Conservation (phyloP, 1,140 invertebrate genomes). For the Chironomus striatipennis region DNA sequence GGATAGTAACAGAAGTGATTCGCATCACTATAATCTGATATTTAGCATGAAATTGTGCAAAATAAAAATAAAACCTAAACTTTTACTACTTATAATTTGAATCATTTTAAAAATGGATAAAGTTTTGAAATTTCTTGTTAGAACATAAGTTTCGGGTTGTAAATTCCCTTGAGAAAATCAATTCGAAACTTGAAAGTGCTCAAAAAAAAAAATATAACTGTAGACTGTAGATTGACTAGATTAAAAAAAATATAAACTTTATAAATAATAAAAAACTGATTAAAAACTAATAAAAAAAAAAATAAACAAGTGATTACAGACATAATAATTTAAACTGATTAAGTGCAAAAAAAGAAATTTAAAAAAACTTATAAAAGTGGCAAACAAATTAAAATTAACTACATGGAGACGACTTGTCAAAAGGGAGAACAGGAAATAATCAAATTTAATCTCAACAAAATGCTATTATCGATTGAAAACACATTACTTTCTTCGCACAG, state of each 20-base stretch:
- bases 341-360: not conserved
- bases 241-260: not conserved
- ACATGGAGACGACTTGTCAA: not conserved
- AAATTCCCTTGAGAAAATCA: not conserved
- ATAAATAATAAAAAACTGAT: not conserved
- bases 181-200: too few species aligned
- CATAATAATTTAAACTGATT: too few species aligned
- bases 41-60: not conserved
- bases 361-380: conserved; percentile 16
- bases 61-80: conserved; percentile 8
- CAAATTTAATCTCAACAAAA: conserved; percentile 43
- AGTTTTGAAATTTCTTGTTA: not conserved
- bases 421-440: conserved; percentile 27
- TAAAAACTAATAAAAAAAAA: not conserved
- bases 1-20: not conserved
- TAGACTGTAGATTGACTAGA: not conserved
- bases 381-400: not conserved
- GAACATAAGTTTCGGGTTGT: conserved; percentile 16
- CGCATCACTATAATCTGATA: not conserved
- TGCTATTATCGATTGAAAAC: conserved; percentile 56
- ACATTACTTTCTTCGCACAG: conserved; percentile 66
- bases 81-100: not conserved
- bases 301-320: too few species aligned
- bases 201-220: not conserved
- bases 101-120: too few species aligned